Evolutionary conservation across 2,113 vertebrate species (phyloP).

Genomic region (Sceloporus undulatus): DNA sequence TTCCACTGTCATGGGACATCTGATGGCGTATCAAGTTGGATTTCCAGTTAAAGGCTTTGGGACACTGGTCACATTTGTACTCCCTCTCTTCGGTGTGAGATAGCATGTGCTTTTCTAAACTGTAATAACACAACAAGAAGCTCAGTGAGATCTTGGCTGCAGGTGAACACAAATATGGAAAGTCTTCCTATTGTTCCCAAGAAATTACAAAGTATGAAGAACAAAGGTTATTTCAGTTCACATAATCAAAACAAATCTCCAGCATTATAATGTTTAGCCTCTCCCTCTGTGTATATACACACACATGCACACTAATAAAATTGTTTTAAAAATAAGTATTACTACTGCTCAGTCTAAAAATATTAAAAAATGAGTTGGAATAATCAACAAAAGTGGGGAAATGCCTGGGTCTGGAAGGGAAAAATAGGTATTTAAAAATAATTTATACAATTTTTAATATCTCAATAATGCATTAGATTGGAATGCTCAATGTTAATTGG

Average conservation of each 20-base stretch:
- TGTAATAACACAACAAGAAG: constrained; percentile 76
- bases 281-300: too few relatives aligned
- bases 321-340: neutral
- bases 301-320: neutral
- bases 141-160: constrained; percentile 32
- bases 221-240: constrained; percentile 18
- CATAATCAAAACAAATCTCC: neutral
- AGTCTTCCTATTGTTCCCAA: neutral
- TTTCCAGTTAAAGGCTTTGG: constrained; percentile 90
- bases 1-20: constrained; percentile 88
- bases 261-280: neutral
- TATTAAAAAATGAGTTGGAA: neutral
- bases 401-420: too few relatives aligned
- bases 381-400: neutral
- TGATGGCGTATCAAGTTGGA: constrained; percentile 89
- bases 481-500: too few relatives aligned
- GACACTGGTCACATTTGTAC: constrained; percentile 94
- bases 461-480: too few relatives aligned
- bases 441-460: too few relatives aligned
- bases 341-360: neutral
- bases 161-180: neutral
- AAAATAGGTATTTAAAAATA: too few relatives aligned
- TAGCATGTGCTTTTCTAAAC: constrained; percentile 94
- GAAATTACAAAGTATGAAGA: neutral
- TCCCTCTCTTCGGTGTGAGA: constrained; percentile 95